Conservation (phyloP, 2,888 invertebrate genomes). For the Drosophila pegasa region DNA sequence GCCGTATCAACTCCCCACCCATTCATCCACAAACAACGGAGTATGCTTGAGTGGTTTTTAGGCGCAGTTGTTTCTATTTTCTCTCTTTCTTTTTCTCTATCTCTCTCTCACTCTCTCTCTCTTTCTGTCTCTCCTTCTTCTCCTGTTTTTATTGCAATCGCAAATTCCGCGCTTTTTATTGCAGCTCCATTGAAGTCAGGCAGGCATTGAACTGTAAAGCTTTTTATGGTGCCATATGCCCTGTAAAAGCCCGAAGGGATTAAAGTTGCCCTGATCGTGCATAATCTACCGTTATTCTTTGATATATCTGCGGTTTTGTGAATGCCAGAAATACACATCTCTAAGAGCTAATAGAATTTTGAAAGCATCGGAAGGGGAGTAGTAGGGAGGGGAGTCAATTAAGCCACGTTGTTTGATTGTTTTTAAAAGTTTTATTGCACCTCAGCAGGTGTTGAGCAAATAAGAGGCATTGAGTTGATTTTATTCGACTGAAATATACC, state of each 20-base stretch:
- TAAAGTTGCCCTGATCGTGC: slow-evolving; percentile 26
- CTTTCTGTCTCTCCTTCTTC: slow-evolving; percentile 23
- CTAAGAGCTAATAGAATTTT: slow-evolving; percentile 12
- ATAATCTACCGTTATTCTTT: neutral
- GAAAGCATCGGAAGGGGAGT: neutral
- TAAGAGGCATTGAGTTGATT: neutral
- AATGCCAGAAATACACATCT: neutral
- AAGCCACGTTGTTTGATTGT: neutral
- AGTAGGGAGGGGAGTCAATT: neutral
- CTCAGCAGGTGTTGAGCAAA: neutral
- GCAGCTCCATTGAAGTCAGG: slow-evolving; percentile 69
- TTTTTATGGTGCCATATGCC: slow-evolving; percentile 38
- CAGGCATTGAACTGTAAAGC: slow-evolving; percentile 72
- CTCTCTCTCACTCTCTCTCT: slow-evolving; percentile 27
- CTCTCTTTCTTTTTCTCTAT: slow-evolving; percentile 36
- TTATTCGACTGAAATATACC: neutral
- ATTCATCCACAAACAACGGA: slow-evolving; percentile 2
- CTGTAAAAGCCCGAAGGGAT: slow-evolving; percentile 35
- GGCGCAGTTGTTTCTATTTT: slow-evolving; percentile 75
- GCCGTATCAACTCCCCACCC: neutral
- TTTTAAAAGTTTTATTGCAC: neutral
- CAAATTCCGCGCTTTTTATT: slow-evolving; percentile 61
- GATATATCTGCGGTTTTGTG: neutral
- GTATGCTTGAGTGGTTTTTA: slow-evolving; percentile 78
- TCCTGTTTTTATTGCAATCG: slow-evolving; percentile 66